Evolutionary conservation across 2,113 vertebrate species (phyloP).

Genomic region (Osmerus mordax): DNA sequence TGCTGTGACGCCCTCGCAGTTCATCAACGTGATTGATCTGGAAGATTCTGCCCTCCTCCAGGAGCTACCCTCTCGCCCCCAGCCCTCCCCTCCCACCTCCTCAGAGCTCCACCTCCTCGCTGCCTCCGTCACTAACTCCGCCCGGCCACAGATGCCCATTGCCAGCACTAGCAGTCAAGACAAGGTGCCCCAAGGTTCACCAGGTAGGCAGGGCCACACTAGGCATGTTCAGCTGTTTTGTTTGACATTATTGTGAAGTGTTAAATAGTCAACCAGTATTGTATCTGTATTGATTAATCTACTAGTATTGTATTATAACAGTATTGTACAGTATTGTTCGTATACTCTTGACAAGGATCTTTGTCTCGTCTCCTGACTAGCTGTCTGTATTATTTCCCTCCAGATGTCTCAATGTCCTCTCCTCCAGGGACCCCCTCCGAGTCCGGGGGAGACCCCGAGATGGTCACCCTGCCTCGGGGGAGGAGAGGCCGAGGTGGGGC

Average conservation of each 20-base stretch:
- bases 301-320: too few relatives aligned
- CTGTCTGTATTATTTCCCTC: slow-evolving; percentile 15
- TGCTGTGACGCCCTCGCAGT: slow-evolving; percentile 40
- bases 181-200: background rate
- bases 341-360: background rate
- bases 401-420: slow-evolving; percentile 27
- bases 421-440: slow-evolving; percentile 21
- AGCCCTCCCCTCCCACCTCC: slow-evolving; percentile 57
- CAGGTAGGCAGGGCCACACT: slow-evolving; percentile 40
- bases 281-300: too few relatives aligned
- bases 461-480: slow-evolving; percentile 34
- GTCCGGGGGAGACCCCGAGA: slow-evolving; percentile 32
- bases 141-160: slow-evolving; percentile 15
- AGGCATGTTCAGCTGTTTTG: background rate
- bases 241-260: too few relatives aligned
- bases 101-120: slow-evolving; percentile 69
- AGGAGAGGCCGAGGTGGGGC: slow-evolving; percentile 15
- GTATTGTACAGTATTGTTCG: too few relatives aligned
- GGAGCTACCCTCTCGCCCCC: slow-evolving; percentile 47
- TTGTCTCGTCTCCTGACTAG: background rate
- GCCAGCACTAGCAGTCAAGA: slow-evolving; percentile 9
- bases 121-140: slow-evolving; percentile 57
- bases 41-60: slow-evolving; percentile 66
- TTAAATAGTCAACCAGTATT: too few relatives aligned
- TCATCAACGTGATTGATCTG: slow-evolving; percentile 80